Evolutionary conservation across 2,797 vertebrate genomes (phyloP).

Genomic region (Neostethus bicornis): DNA sequence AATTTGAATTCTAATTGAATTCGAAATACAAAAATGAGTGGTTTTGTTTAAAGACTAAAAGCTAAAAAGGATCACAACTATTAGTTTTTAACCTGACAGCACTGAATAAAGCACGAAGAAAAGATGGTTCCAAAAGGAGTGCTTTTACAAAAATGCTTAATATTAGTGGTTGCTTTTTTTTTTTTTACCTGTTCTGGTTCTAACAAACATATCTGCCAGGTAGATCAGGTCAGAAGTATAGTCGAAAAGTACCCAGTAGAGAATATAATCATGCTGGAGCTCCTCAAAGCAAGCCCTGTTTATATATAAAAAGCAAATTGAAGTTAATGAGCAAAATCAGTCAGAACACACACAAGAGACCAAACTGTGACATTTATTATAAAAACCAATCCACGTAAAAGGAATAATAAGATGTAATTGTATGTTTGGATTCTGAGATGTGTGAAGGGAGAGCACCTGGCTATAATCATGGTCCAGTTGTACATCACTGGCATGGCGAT

Average conservation of each 20-base stretch:
- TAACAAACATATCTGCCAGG: slow-evolving; percentile 89
- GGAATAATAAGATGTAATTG: background rate
- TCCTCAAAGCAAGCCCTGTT: slow-evolving; percentile 95
- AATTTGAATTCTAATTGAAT: too few species aligned
- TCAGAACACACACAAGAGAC: background rate
- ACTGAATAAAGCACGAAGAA: too few species aligned
- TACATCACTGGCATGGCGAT: slow-evolving; percentile 97
- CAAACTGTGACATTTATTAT: background rate
- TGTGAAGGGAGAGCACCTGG: slow-evolving; percentile 81
- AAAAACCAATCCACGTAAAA: slow-evolving; percentile 2
- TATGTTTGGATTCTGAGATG: too few species aligned
- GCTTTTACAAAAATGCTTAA: too few species aligned
- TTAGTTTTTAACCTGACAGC: too few species aligned
- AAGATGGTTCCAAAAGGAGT: too few species aligned
- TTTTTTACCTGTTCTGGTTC: slow-evolving; percentile 89
- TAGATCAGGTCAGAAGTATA: slow-evolving; percentile 90
- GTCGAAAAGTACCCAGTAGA: slow-evolving; percentile 88
- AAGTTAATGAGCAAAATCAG: background rate
- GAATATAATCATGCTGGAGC: slow-evolving; percentile 86
- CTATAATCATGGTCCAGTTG: slow-evolving; percentile 96
- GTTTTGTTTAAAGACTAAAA: too few species aligned
- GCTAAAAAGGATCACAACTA: too few species aligned
- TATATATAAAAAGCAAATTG: slow-evolving; percentile 1
- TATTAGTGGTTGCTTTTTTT: too few species aligned
- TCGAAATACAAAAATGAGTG: too few species aligned